Conservation (phyloP, 2,888 invertebrate species). For the Ochropacha duplaris region DNA sequence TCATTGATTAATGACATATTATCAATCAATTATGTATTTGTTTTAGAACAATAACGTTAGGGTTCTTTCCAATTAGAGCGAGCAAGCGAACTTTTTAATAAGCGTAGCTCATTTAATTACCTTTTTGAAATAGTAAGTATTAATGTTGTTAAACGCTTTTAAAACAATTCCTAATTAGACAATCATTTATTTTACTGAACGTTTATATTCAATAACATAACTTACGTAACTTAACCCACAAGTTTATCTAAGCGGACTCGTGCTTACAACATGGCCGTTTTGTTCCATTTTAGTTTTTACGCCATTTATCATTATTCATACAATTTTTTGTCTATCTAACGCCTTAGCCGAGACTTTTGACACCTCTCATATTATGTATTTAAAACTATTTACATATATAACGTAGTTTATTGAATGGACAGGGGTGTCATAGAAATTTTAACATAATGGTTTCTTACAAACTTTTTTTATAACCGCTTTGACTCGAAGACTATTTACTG, state of each 20-base stretch:
- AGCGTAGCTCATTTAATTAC: no score
- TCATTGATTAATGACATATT: not conserved
- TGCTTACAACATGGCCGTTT: conserved; percentile 29
- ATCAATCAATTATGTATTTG: not conserved
- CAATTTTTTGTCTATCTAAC: conserved; percentile 35
- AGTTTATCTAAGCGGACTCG: conserved; percentile 13
- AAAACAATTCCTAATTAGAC: no score
- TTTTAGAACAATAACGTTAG: not conserved
- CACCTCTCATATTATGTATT: conserved; percentile 10
- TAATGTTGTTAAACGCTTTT: no score
- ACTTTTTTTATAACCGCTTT: not conserved
- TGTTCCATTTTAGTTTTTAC: conserved; percentile 27
- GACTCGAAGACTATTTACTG: not conserved
- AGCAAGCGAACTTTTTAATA: no score
- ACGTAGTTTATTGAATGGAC: not conserved
- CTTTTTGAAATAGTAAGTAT: no score
- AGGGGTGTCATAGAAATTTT: not conserved
- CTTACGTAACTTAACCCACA: conserved; percentile 10
- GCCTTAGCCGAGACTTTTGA: conserved; percentile 21
- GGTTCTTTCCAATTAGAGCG: no score
- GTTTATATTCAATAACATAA: no score
- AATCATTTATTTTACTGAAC: no score
- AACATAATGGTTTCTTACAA: not conserved
- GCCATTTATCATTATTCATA: conserved; percentile 34
- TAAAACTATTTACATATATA: conserved; percentile 6